Evolutionary conservation across 2,888 invertebrate species (phyloP), one percentile per base, ranked within the genome.

Genomic region (Acleris laterana): DNA sequence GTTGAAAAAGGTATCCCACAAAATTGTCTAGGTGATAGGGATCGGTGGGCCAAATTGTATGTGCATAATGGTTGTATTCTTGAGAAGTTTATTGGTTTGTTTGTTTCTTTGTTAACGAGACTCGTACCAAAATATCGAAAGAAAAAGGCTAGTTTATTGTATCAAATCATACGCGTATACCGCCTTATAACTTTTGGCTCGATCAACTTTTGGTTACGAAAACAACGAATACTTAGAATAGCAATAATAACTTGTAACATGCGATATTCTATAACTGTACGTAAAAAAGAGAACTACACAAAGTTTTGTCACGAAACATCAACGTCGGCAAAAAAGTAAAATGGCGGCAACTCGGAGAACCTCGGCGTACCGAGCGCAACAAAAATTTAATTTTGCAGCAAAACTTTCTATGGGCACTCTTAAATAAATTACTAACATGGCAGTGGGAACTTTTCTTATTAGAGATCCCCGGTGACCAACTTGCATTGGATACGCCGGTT

Each of bases 391-490:
- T 86, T 86, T 84, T 75, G 80, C 78, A 79, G 79, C 79, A 78
- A 75, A 85, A 87, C 81, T 87, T 84, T 81, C 69, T 83, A 82
- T 80, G 79, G 79, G 69, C 78, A 78, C 81, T 83, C 81, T 82
- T 83, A 85, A 87, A 84, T 83, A 85, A 87, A 84, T 87, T 83
- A 86, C 86, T 82, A 81, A 83, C 83, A 77, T 80, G 77, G 80
- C 79, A 77, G 77, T 67, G 70, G 76, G 61, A 88, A 87, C 75
- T 88, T 88, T 88, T 84, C 85, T 80, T 85, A 83, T 84, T 85
- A 85, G 77, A 79, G 74, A 71, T 71, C 70, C 72, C 70, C 68
- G 70, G 69, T 64, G 69, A 69, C 16, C n/a, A 46, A n/a, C 67
- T 74, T 44, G 53, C 49, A 25, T 67, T 66, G 62, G 68, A 71